Conservation (phyloP, 2,888 invertebrate genomes). For the Germaria angustata region DNA sequence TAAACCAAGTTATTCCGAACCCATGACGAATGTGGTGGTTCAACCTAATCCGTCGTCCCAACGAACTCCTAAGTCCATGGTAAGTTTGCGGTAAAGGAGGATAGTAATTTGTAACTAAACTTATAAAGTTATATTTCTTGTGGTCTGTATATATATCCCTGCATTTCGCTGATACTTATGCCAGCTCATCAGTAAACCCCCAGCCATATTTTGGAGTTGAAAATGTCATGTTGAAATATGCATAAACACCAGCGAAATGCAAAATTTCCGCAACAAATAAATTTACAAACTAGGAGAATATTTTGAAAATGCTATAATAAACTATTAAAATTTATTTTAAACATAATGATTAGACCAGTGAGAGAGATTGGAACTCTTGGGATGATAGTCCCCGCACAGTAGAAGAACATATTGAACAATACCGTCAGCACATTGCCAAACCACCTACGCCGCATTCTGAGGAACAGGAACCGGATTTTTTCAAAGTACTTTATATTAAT, state of each 20-base stretch:
- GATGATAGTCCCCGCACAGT: conserved; percentile 82
- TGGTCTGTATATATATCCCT: too few relatives aligned
- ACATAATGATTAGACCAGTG: conserved; percentile 54
- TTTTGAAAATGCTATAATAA: too few relatives aligned
- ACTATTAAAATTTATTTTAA: not conserved
- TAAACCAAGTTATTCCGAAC: conserved; percentile 81
- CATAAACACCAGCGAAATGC: too few relatives aligned
- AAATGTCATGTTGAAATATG: too few relatives aligned
- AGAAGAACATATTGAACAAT: conserved; percentile 84
- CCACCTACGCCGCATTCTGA: conserved; percentile 78
- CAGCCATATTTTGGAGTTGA: too few relatives aligned
- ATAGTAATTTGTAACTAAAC: not conserved
- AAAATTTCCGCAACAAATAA: too few relatives aligned
- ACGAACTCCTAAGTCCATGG: conserved; percentile 31
- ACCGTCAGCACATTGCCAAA: conserved; percentile 81
- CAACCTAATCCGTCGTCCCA: conserved; percentile 72
- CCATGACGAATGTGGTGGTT: conserved; percentile 81
- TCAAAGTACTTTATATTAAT: conserved; percentile 79
- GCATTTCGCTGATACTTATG: too few relatives aligned
- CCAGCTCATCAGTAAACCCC: too few relatives aligned
- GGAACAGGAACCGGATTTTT: conserved; percentile 82
- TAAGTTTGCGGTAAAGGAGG: conserved; percentile 7
- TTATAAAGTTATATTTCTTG: too few relatives aligned
- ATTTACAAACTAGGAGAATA: too few relatives aligned
- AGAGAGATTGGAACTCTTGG: conserved; percentile 83